phyloP scores from a whole-genome alignment of 2,113 vertebrate genomes.

The Urocolius indicus region DNA sequence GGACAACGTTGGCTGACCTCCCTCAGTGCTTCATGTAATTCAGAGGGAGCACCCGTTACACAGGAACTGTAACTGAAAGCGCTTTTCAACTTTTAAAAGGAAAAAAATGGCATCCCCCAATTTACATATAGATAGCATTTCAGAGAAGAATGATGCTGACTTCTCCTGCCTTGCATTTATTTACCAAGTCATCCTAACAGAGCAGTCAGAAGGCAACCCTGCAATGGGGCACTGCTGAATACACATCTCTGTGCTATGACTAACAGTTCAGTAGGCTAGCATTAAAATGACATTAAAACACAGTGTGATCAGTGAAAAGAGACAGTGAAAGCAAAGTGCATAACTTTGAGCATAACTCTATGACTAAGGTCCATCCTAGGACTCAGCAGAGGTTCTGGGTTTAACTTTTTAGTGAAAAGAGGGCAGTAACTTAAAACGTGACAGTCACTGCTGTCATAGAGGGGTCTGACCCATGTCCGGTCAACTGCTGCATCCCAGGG shows the following conservation, averaged over 20 bases:
- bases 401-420: neutral
- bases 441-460: accelerated
- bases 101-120: neutral
- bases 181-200: neutral
- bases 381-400: neutral
- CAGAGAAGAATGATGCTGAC: neutral
- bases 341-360: neutral
- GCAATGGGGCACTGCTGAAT: neutral
- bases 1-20: constrained; percentile 23
- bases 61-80: constrained; percentile 15
- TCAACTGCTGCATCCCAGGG: neutral
- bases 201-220: neutral
- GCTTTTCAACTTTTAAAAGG: constrained; percentile 12
- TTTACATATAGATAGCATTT: constrained; percentile 46
- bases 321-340: neutral
- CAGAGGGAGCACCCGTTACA: constrained; percentile 8
- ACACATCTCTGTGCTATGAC: neutral
- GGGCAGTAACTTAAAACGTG: neutral
- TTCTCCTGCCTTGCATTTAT: neutral
- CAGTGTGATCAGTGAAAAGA: neutral
- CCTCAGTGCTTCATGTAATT: constrained; percentile 21
- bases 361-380: neutral
- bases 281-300: neutral
- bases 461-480: neutral
- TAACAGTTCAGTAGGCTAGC: neutral